Evolutionary conservation across 2,797 vertebrate species (phyloP).

Genomic region (Pygocentrus nattereri): DNA sequence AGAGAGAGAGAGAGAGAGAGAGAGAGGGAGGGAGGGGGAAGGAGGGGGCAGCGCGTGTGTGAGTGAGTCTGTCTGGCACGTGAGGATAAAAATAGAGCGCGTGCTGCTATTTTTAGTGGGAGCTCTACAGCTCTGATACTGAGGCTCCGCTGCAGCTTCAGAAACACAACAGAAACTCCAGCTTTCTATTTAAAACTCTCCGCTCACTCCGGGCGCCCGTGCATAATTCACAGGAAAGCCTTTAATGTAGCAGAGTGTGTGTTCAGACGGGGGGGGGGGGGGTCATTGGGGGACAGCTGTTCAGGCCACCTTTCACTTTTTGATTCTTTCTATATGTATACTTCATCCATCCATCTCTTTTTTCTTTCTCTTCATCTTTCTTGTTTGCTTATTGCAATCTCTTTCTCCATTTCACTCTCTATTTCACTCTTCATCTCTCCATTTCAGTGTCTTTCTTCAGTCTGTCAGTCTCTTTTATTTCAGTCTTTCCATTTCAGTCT

Average conservation of each 20-base stretch:
- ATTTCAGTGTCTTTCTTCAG: too few relatives aligned
- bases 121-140: background rate
- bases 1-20: background rate
- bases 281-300: background rate
- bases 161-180: background rate
- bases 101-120: slow-evolving; percentile 52
- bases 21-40: background rate
- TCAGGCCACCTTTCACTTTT: background rate
- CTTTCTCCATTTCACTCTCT: background rate
- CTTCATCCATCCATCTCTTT: too few relatives aligned
- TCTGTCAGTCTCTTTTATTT: too few relatives aligned
- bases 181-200: background rate
- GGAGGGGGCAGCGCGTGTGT: slow-evolving; percentile 27
- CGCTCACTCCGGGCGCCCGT: background rate
- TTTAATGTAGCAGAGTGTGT: background rate
- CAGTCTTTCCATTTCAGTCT: too few relatives aligned
- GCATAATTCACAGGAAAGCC: background rate
- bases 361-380: background rate
- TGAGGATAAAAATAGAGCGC: slow-evolving; percentile 58
- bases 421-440: too few relatives aligned
- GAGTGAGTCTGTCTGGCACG: slow-evolving; percentile 56
- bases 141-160: background rate
- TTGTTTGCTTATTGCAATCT: background rate
- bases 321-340: background rate
- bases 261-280: background rate